These are phyloP conservation scores for Oryzias sinensis DNA, from an alignment of 2,797 vertebrate species.

Conservation along the genomic window DNA sequence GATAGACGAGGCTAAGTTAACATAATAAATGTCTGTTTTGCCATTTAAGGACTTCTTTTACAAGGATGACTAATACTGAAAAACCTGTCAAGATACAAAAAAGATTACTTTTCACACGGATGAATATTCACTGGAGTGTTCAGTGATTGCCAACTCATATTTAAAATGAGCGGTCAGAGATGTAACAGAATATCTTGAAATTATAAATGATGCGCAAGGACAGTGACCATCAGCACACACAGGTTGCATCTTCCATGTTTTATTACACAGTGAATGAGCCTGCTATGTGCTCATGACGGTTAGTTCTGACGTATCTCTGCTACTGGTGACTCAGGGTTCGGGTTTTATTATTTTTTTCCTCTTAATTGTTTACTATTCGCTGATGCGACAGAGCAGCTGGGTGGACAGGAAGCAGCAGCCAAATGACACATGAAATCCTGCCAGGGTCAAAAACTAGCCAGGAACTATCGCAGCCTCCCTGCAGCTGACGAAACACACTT, in stretches of 20 bases:
- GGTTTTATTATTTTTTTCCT: conserved; percentile 80
- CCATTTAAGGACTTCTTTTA: conserved; percentile 12
- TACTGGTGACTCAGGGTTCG: conserved; percentile 75
- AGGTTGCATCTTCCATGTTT: conserved; percentile 63
- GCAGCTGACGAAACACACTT: conserved; percentile 47
- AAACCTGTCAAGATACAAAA: conserved; percentile 19
- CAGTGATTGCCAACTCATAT: conserved; percentile 31
- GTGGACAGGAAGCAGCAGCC: conserved; percentile 61
- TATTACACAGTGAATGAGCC: conserved; percentile 71
- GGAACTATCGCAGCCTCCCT: conserved; percentile 52
- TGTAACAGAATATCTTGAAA: not conserved
- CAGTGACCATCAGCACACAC: conserved; percentile 34
- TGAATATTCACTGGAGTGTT: conserved; percentile 34
- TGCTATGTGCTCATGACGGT: conserved; percentile 54
- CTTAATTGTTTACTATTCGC: conserved; percentile 77
- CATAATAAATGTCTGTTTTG: too few species aligned
- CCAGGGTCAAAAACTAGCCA: conserved; percentile 40
- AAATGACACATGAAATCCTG: conserved; percentile 62
- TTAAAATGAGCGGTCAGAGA: conserved; percentile 11
- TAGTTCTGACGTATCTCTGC: conserved; percentile 70
- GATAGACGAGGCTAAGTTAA: too few species aligned
- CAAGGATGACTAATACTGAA: conserved; percentile 3
- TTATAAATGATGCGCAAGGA: conserved; percentile 32
- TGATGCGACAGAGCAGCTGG: conserved; percentile 69
- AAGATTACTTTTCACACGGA: conserved; percentile 51